A percentile compares a stretch with the other conserved stretches of the same genome.
Evolutionary conservation across 2,888 invertebrate genomes (phyloP).

Genomic region (Oxytorus armatus): DNA sequence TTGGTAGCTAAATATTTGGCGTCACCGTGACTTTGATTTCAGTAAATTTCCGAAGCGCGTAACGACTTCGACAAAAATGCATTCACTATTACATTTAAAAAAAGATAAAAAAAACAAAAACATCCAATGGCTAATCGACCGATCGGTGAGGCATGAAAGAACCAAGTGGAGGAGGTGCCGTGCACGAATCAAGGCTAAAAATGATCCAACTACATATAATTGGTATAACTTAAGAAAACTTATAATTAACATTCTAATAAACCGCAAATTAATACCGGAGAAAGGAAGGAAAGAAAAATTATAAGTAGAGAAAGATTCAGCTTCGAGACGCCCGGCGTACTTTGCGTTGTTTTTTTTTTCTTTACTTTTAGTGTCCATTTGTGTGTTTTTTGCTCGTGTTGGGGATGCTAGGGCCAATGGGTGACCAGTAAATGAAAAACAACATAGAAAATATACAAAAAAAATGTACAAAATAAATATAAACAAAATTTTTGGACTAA

Average conservation of each 20-base stretch:
- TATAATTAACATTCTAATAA: neutral
- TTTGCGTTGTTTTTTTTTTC: constrained; percentile 8
- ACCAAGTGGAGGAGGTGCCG: constrained; percentile 61
- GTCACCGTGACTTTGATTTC: neutral
- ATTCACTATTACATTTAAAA: constrained; percentile 8
- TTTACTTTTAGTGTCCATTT: neutral
- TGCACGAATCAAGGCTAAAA: constrained; percentile 58
- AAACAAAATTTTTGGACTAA: constrained; percentile 67
- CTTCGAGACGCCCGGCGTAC: constrained; percentile 54
- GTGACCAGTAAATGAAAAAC: constrained; percentile 22
- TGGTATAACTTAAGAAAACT: constrained; percentile 11
- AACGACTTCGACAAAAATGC: constrained; percentile 26
- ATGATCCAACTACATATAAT: constrained; percentile 29
- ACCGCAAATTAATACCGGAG: neutral
- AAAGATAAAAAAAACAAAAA: neutral
- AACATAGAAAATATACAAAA: constrained; percentile 10
- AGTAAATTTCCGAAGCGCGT: neutral
- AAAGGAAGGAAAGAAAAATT: constrained; percentile 16
- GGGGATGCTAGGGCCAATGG: constrained; percentile 23
- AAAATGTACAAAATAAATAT: neutral
- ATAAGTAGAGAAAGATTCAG: constrained; percentile 21
- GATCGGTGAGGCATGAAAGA: constrained; percentile 47
- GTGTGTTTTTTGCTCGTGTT: constrained; percentile 18
- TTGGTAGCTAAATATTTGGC: no score
- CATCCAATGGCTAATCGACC: constrained; percentile 41